Percentiles rank a stretch among this genome's conserved stretches.
phyloP scores from a whole-genome alignment of 2,113 vertebrate genomes.

The Nesogale talazaci region DNA sequence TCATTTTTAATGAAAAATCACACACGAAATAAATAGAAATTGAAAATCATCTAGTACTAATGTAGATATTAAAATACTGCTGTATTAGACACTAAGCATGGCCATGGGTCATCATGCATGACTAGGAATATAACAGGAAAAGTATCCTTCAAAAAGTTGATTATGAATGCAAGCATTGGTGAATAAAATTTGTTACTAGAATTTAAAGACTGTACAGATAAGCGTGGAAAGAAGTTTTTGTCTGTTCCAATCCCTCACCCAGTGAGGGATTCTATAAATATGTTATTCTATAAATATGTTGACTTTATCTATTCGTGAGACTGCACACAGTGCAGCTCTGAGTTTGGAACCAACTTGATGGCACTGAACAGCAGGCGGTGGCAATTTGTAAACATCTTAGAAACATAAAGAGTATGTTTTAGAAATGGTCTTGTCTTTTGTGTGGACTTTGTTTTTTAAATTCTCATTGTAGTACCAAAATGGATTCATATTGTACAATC shows the following conservation, averaged over 20 bases:
- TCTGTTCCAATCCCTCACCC: background rate
- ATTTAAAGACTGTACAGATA: constrained; percentile 11
- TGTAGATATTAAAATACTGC: background rate
- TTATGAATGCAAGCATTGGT: constrained; percentile 2
- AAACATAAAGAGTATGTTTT: background rate
- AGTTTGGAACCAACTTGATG: no score
- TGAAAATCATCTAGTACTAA: background rate
- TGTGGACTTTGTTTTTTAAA: constrained; percentile 28
- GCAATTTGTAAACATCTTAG: background rate
- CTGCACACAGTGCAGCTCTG: no score
- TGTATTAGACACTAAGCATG: background rate
- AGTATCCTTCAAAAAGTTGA: background rate
- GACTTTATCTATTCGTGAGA: no score
- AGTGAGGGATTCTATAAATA: background rate
- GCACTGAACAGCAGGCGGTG: background rate
- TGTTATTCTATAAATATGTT: background rate
- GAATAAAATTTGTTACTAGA: background rate
- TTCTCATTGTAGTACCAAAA: background rate
- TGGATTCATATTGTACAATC: background rate
- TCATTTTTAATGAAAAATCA: background rate
- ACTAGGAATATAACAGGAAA: background rate
- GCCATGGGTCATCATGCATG: background rate
- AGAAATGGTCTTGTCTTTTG: background rate
- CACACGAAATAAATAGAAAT: background rate
- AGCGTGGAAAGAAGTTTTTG: background rate